These are phyloP conservation scores for Spinus olivaceus DNA, from an alignment of 2,797 vertebrate genomes.

Conservation along the genomic window DNA sequence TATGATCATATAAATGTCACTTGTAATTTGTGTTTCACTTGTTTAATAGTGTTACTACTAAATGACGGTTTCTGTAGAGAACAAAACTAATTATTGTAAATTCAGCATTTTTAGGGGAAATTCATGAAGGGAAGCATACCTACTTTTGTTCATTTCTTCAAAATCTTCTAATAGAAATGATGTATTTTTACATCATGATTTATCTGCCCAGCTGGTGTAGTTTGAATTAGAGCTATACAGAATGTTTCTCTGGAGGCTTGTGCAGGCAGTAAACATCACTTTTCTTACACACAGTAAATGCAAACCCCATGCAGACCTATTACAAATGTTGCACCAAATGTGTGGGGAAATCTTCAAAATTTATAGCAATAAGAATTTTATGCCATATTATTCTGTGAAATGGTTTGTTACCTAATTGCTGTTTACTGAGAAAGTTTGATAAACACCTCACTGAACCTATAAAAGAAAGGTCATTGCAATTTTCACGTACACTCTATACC, in stretches of 20 bases:
- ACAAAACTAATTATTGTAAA: conserved; percentile 73
- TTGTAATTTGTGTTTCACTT: conserved; percentile 78
- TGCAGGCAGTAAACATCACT: conserved; percentile 26
- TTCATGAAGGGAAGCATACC: conserved; percentile 57
- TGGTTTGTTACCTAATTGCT: conserved; percentile 38
- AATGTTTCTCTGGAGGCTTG: conserved; percentile 49
- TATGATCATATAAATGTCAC: conserved; percentile 78
- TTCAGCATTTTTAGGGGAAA: conserved; percentile 47
- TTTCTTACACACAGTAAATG: conserved; percentile 36
- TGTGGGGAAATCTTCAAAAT: neutral
- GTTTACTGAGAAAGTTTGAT: conserved; percentile 32
- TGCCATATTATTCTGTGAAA: conserved; percentile 30
- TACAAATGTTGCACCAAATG: neutral
- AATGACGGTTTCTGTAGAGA: conserved; percentile 68
- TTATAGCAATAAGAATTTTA: neutral
- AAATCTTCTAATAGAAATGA: conserved; percentile 60
- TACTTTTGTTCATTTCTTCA: conserved; percentile 60
- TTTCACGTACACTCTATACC: neutral
- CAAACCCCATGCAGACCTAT: conserved; percentile 13
- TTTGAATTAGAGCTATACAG: conserved; percentile 62
- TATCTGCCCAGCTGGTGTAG: conserved; percentile 62
- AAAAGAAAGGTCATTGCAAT: conserved; percentile 38
- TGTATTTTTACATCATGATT: conserved; percentile 62
- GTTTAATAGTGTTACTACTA: conserved; percentile 70
- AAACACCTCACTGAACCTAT: conserved; percentile 35